Percentiles rank a stretch among this genome's conserved stretches.
phyloP scores from a whole-genome alignment of 1,140 invertebrate species.

The Diprion similis region DNA sequence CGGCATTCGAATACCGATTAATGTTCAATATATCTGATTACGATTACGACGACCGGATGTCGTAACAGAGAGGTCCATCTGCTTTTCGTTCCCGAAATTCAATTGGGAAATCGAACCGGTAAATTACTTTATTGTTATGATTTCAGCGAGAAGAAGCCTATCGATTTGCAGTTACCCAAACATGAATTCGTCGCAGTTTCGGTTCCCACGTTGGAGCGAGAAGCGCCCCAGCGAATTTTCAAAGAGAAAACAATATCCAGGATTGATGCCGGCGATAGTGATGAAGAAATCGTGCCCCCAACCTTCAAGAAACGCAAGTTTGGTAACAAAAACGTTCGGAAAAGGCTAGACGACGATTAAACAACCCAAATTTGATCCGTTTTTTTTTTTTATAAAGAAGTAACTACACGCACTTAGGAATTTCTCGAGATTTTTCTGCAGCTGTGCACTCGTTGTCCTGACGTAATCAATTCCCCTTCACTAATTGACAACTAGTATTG shows the following conservation, averaged over 20 bases:
- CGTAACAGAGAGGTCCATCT: neutral
- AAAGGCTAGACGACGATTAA: constrained; percentile 68
- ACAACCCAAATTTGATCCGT: constrained; percentile 19
- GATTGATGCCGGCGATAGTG: constrained; percentile 60
- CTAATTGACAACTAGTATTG: neutral
- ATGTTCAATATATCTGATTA: too few species aligned
- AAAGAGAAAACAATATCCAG: constrained; percentile 67
- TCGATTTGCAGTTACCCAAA: constrained; percentile 69
- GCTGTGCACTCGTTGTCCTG: neutral
- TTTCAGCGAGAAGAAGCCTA: constrained; percentile 53
- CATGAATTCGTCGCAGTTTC: constrained; percentile 43
- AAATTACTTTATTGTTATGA: constrained; percentile 23
- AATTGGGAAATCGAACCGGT: constrained; percentile 11
- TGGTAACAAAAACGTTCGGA: constrained; percentile 64
- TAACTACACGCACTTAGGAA: neutral
- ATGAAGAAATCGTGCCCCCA: constrained; percentile 47
- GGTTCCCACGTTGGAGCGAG: constrained; percentile 40
- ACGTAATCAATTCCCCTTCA: neutral
- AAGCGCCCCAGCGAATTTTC: constrained; percentile 63
- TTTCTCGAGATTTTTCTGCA: neutral
- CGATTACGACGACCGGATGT: neutral
- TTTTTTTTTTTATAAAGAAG: neutral
- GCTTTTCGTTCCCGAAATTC: constrained; percentile 7
- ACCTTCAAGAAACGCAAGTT: constrained; percentile 74
- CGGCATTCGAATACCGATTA: too few species aligned